phyloP scores from a whole-genome alignment of 2,113 vertebrate species.

The Cichladusa arquata region DNA sequence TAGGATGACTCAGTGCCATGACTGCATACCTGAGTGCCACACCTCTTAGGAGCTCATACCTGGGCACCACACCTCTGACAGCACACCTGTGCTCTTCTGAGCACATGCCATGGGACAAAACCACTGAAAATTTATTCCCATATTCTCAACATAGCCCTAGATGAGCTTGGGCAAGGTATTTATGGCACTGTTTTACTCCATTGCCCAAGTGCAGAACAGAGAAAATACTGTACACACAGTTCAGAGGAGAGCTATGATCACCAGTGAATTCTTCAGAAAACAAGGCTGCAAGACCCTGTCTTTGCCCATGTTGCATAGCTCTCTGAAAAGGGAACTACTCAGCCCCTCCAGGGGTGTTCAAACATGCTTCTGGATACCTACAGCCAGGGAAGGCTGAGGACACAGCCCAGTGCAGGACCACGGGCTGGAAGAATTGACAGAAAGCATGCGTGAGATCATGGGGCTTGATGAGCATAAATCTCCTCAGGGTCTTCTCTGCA shows the following conservation, averaged over 20 bases:
- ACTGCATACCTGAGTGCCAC: not conserved
- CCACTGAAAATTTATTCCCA: not conserved
- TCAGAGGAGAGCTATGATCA: not conserved
- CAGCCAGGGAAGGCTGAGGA: not conserved
- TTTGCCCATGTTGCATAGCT: not conserved
- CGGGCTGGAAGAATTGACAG: not conserved
- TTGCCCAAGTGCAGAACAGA: not conserved
- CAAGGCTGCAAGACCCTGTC: not conserved
- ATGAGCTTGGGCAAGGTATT: not conserved
- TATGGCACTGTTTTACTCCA: not conserved
- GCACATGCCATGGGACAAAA: not conserved
- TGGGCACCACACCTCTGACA: not conserved
- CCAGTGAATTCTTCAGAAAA: not conserved
- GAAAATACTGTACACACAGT: not conserved
- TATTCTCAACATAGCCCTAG: not conserved
- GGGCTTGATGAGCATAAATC: not conserved
- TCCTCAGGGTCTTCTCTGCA: not conserved
- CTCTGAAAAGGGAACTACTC: not conserved
- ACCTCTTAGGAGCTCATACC: not conserved
- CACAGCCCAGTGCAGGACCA: not conserved
- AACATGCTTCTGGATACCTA: not conserved
- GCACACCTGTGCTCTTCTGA: not conserved
- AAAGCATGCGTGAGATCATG: fast-evolving
- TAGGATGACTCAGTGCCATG: not conserved
- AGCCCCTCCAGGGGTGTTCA: not conserved